A percentile compares a stretch with the other conserved stretches of the same genome.
These are phyloP conservation scores for Deilephila porcellus DNA, from an alignment of 2,888 invertebrate genomes.

Conservation along the genomic window DNA sequence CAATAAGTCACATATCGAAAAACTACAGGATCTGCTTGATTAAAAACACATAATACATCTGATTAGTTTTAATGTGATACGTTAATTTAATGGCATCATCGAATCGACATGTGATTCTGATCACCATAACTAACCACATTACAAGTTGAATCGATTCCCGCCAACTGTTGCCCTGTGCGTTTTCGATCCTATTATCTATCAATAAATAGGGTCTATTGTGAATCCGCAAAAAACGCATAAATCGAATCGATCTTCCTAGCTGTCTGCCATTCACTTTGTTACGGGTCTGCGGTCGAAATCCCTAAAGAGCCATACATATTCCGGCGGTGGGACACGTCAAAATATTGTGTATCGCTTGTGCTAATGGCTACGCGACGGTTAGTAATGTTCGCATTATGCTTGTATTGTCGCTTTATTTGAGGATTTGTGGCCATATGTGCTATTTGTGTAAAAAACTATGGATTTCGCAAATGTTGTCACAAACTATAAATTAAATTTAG, in stretches of 20 bases:
- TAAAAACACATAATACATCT: constrained; percentile 20
- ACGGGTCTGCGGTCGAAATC: constrained; percentile 55
- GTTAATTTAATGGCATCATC: constrained; percentile 43
- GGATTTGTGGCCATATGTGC: constrained; percentile 73
- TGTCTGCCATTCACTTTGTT: constrained; percentile 73
- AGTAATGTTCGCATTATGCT: constrained; percentile 72
- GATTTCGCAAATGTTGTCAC: not conserved
- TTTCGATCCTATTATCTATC: constrained; percentile 76
- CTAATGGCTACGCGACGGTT: constrained; percentile 70
- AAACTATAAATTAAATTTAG: not conserved
- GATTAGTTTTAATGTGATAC: constrained; percentile 21
- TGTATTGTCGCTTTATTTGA: constrained; percentile 71
- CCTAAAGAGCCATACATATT: constrained; percentile 77
- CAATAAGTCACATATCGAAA: not conserved
- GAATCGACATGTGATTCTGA: constrained; percentile 80
- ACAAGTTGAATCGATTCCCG: constrained; percentile 69
- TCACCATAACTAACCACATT: constrained; percentile 82
- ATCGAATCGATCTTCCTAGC: constrained; percentile 82
- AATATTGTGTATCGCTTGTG: constrained; percentile 82
- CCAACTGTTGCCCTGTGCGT: constrained; percentile 74
- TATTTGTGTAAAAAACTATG: constrained; percentile 35
- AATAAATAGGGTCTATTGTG: constrained; percentile 78
- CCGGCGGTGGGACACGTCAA: constrained; percentile 74
- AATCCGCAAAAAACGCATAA: constrained; percentile 79
- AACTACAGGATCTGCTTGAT: not conserved